A percentile compares a stretch with the other conserved stretches of the same genome.
These are phyloP conservation scores for Ennomos erosarius DNA, from an alignment of 2,888 invertebrate genomes.

Conservation along the genomic window DNA sequence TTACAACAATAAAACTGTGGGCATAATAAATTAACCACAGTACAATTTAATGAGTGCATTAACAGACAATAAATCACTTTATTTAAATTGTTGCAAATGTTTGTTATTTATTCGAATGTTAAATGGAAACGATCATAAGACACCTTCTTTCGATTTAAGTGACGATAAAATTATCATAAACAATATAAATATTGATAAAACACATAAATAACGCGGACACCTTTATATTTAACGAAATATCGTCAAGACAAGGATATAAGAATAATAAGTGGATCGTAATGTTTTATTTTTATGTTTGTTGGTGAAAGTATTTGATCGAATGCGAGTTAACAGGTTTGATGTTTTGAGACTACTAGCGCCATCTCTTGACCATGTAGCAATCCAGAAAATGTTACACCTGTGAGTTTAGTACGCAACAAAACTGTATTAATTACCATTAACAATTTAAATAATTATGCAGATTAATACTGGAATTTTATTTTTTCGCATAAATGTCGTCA, in stretches of 20 bases:
- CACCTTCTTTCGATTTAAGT: conserved; percentile 21
- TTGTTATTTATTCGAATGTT: conserved; percentile 52
- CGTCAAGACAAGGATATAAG: conserved; percentile 24
- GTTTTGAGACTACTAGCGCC: conserved; percentile 46
- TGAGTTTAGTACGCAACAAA: no score
- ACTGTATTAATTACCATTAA: no score
- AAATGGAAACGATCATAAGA: conserved; percentile 45
- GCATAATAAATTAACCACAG: conserved; percentile 54
- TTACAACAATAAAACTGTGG: conserved; percentile 32
- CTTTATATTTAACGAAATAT: conserved; percentile 20
- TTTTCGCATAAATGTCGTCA: no score
- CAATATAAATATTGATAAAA: conserved; percentile 19
- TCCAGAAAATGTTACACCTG: not conserved
- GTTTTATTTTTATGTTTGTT: conserved; percentile 20
- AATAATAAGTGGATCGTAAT: conserved; percentile 20
- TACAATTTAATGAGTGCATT: conserved; percentile 64
- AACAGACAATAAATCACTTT: conserved; percentile 54
- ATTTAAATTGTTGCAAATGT: conserved; percentile 64
- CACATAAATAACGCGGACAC: conserved; percentile 21
- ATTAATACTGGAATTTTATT: no score
- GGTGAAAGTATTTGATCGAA: conserved; percentile 15
- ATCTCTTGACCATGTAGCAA: conserved; percentile 40
- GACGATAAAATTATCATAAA: conserved; percentile 29
- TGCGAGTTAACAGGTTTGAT: not conserved
- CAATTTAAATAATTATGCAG: no score